Base-by-base conservation (phyloP, 2,113 vertebrate genomes). In the Elaphurus davidianus region DNA sequence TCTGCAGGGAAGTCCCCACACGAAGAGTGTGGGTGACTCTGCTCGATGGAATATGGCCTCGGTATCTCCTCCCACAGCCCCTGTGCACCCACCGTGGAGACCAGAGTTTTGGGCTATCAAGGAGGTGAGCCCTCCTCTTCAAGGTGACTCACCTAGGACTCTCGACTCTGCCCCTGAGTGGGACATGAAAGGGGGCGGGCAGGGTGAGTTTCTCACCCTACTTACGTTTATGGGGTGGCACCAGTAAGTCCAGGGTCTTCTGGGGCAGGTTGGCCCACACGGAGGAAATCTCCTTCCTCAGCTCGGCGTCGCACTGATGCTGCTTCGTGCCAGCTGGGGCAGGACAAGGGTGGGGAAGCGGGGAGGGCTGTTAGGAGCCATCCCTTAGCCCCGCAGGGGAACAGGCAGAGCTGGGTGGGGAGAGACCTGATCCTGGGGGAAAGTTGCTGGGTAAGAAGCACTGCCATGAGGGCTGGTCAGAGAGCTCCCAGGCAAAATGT, bases 191-290 rank as follows among this genome's bases (percentile, higher is more conserved):
- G 21, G 40, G 12, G 16, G 40, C 3, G 5, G 23, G 1, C 15
- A 52, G 7, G n/a, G 36, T 11, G 43, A 4, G 3, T 7, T 3
- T 7, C 84, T 33, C 6, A 7, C 25, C 59, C 86, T 40, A 98
- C 99, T 99, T 96, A 99, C 99, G 99, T 99, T 99, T 99, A 96
- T 99, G 99, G 94, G 99, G 99, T 0, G 99, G 99, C 91, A 99
- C 99, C 98, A 99, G 97, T 87, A 99, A 98, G 97, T 99, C 99
- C 99, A 99, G 98, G 11, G 99, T 99, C 98, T 99, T 99, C 98
- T 99, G 99, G 36, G 99, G 99, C 12, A 99, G 99, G 86, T 98
- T 99, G 91, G 99, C 99, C 99, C 99, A 99, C 94, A 99, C 99
- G 1, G 99, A 99, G 0, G 99, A 98, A 91, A 99, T 99, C 98